Conservation (phyloP, 37 sponge, comb jelly and placozoan species). For the Bolinopsis microptera region DNA sequence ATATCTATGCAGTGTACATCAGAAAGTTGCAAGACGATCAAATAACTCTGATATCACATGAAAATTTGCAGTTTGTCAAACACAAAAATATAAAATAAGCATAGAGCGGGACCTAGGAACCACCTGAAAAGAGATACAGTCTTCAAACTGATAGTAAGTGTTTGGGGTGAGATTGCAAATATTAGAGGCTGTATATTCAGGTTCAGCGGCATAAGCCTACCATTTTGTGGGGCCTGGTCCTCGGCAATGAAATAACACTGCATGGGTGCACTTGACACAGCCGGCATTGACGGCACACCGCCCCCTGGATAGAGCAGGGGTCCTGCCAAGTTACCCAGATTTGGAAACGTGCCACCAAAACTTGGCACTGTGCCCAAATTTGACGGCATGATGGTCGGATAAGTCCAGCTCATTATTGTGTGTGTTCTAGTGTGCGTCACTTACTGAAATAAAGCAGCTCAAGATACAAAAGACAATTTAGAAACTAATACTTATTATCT, state of each 20-base stretch:
- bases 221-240: slow-evolving; percentile 16
- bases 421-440: not conserved
- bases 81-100: no score
- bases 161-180: no score
- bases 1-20: no score
- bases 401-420: slow-evolving; percentile 1
- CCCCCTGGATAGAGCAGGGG: slow-evolving; percentile 26
- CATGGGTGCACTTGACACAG: not conserved
- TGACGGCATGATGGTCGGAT: not conserved
- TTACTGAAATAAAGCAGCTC: slow-evolving; percentile 12
- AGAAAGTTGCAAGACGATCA: no score
- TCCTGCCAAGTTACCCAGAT: slow-evolving; percentile 24
- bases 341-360: not conserved
- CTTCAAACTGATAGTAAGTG: no score
- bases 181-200: no score
- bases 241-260: slow-evolving; percentile 11
- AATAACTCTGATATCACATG: no score
- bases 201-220: slow-evolving; percentile 21
- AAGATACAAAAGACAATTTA: no score
- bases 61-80: no score
- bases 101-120: no score
- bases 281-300: not conserved
- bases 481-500: no score
- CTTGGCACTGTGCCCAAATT: not conserved
- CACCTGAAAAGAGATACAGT: no score